A percentile compares a stretch with the other conserved stretches of the same genome.
phyloP scores from a whole-genome alignment of 2,888 invertebrate species.

The Drosophila mimetica region DNA sequence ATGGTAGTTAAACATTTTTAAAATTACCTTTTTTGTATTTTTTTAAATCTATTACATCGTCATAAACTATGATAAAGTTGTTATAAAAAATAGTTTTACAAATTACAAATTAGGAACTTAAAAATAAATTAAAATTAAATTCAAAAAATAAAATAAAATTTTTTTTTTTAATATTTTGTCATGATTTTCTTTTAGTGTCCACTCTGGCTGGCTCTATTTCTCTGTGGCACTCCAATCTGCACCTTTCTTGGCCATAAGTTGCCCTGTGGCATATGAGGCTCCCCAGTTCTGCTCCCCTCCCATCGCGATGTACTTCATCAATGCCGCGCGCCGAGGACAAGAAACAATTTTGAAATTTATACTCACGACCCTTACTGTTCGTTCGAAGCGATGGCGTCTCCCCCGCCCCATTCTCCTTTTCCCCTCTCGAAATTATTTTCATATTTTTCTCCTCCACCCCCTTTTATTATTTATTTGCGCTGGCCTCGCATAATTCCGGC shows the following conservation, averaged over 20 bases:
- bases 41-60: no score
- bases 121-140: no score
- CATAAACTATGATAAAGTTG: no score
- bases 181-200: background rate
- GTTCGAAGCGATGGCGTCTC: slow-evolving; percentile 13
- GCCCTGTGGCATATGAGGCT: slow-evolving; percentile 77
- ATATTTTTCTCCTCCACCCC: slow-evolving; percentile 21
- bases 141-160: no score
- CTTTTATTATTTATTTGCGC: slow-evolving; percentile 38
- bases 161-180: no score
- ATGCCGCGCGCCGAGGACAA: slow-evolving; percentile 56
- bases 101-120: no score
- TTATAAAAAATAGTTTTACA: no score
- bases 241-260: slow-evolving; percentile 55
- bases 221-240: slow-evolving; percentile 42
- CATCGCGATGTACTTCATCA: slow-evolving; percentile 65
- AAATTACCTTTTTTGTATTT: no score
- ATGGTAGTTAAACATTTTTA: no score
- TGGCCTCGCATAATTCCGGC: slow-evolving; percentile 26
- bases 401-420: background rate
- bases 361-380: slow-evolving; percentile 73
- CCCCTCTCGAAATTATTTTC: slow-evolving; percentile 32
- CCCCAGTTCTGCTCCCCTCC: slow-evolving; percentile 3
- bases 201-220: slow-evolving; percentile 15
- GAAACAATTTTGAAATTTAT: slow-evolving; percentile 75